phyloP scores from a whole-genome alignment of 2,888 invertebrate species.

The Schrankia costaestrigalis region DNA sequence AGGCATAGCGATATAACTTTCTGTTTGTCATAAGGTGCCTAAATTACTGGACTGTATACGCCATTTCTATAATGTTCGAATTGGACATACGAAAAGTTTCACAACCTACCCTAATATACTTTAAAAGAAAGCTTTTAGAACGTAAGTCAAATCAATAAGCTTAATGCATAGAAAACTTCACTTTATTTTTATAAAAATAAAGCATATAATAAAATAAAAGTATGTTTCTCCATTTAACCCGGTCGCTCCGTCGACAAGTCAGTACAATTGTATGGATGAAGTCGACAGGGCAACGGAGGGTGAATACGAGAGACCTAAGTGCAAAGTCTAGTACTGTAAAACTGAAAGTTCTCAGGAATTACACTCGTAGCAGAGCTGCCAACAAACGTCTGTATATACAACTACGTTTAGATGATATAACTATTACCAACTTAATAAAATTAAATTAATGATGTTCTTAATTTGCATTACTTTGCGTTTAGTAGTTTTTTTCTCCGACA shows the following conservation, averaged over 20 bases:
- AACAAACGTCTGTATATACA: slow-evolving; percentile 9
- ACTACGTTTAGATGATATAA: slow-evolving; percentile 5
- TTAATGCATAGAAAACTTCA: no score
- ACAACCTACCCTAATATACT: background rate
- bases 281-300: slow-evolving; percentile 14
- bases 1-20: no score
- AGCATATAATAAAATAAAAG: slow-evolving; percentile 25
- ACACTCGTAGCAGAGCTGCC: slow-evolving; percentile 16
- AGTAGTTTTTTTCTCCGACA: no score
- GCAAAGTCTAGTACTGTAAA: slow-evolving; percentile 50
- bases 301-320: slow-evolving; percentile 39
- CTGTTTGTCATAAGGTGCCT: no score
- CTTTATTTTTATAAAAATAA: no score
- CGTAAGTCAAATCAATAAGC: no score
- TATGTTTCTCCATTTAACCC: slow-evolving; percentile 22
- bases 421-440: background rate
- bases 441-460: background rate
- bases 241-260: slow-evolving; percentile 19
- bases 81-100: no score
- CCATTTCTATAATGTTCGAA: no score
- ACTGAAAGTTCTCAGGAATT: slow-evolving; percentile 40
- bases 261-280: slow-evolving; percentile 13
- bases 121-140: no score
- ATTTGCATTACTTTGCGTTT: no score
- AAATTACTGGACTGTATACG: no score